Evolutionary conservation across 2,797 vertebrate genomes (phyloP), one percentile per base, ranked within the genome.

Genomic region (Pangasius krempfi): DNA sequence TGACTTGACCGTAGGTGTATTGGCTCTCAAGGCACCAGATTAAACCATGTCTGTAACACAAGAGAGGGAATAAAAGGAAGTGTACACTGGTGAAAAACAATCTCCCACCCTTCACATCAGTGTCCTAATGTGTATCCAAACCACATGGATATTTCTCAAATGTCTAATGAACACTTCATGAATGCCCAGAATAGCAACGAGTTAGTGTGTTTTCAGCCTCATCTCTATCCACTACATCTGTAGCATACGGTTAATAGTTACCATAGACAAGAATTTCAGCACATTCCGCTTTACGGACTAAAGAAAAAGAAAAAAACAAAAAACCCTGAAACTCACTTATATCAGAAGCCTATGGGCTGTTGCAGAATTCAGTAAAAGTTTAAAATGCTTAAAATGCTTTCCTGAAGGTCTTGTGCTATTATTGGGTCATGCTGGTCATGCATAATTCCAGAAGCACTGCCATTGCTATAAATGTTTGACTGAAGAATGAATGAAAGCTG

Each of bases 231-330:
- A n/a, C 25, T 47, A 52, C 47, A 76, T 76, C 47, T 76, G 73
- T 47, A 47, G 25, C 73, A 76, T 16, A 76, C n/a, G 10, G n/a
- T 14, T 47, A 9, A n/a, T 76, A 22, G 73, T 33, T 56, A 54
- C 76, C 50, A 79, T 18, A 79, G n/a, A 79, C 14, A 56, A 20
- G 8, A 33, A 79, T 56, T 56, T 22, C 76, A 79, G 52, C 27
- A 25, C 73, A 78, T 7, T 30, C 16, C 13, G 2, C 13, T 54
- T 50, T 30, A 16, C 47, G 8, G 14, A n/a, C 27, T 30, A 33
- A 79, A 50, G 27, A 2, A 6, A n/a, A n/a, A 0, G 1, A 40
- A 37, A 37, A 2, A 37, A 5, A 0, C 3, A 25, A 27, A 2
- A 7, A 14, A 14, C 2, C 37, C 25, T 73, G 40, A 75, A 27